Percentiles rank a stretch among this genome's conserved stretches.
Evolutionary conservation across 2,113 vertebrate species (phyloP).

Genomic region (Coturnix japonica): DNA sequence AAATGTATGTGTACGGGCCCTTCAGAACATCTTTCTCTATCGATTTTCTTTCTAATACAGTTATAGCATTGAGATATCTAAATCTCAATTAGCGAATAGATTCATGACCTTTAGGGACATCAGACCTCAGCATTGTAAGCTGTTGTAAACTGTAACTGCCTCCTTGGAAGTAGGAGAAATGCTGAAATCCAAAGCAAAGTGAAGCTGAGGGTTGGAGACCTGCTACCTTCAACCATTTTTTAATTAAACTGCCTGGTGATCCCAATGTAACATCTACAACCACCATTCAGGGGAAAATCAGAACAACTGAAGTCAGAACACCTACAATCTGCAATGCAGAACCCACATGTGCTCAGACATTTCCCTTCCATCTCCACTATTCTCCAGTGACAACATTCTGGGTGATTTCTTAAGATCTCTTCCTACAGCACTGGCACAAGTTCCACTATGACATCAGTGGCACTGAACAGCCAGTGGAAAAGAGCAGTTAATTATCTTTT

Average conservation of each 20-base stretch:
- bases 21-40: not conserved
- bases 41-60: not conserved
- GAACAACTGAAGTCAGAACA: not conserved
- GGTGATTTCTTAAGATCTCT: not conserved
- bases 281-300: not conserved
- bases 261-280: not conserved
- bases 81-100: not conserved
- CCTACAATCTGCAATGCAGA: not conserved
- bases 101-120: not conserved
- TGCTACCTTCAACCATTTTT: not conserved
- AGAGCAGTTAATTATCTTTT: not conserved
- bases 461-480: not conserved
- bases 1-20: not conserved
- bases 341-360: not conserved
- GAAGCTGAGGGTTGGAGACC: not conserved
- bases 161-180: not conserved
- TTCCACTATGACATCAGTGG: not conserved
- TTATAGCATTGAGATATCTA: not conserved
- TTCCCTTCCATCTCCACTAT: not conserved
- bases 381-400: not conserved
- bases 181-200: not conserved
- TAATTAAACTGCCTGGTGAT: not conserved
- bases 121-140: not conserved
- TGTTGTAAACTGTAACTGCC: not conserved
- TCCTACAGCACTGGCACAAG: rapidly evolving